Base-by-base conservation (phyloP, 2,888 invertebrate genomes). In the Dendrolimus houi region DNA sequence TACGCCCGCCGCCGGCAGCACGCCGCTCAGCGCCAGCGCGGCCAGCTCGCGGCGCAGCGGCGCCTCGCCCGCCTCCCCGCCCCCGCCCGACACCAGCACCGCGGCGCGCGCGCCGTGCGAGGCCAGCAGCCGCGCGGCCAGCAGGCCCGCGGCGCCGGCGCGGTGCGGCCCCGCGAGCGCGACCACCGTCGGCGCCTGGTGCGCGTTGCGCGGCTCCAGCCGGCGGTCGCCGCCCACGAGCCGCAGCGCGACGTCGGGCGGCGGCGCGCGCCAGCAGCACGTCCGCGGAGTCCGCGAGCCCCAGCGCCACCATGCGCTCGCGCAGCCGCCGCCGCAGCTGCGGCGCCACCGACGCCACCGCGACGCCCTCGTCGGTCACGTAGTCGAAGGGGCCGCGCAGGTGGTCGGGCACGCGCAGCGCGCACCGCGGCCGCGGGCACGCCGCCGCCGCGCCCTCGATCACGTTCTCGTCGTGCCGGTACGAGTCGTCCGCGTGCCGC, bases 381-480 rank as follows among this genome's bases (percentile, higher is more conserved):
- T 95, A 96, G 79, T 94, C 93, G 65, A 83, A 84, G 53, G 67
- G 56, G 74, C 70, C 92, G 67, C 92, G 88, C 68, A 91, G 92
- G 64, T 90, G 90, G 63, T 84, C 87, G n/a, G 95, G 95, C 64
- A 96, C 93, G 60, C 91, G 89, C 63, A 97, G 95, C 94, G 64
- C 66, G 68, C 62, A 61, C 60, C 65, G 68, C 63, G 59, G 62
- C 58, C 59, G 64, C 62, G 58, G 61, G 58, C 57, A 57, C 62
- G 40, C 64, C 71, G 41, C 59, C 60, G 64, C 63, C 58, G 60
- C 56, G 60, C 69, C 76, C 29, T 29, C 29, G 41, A 98, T 92
- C 59, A 97, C 93, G 86, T 96, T 97, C 87, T 98, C 96, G 90
- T 97, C 96, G 83, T 96, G 96, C 8, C 96, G 93, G 80, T 94